Evolutionary conservation across 2,113 vertebrate species (phyloP).

Genomic region (Circaetus cinerascens): DNA sequence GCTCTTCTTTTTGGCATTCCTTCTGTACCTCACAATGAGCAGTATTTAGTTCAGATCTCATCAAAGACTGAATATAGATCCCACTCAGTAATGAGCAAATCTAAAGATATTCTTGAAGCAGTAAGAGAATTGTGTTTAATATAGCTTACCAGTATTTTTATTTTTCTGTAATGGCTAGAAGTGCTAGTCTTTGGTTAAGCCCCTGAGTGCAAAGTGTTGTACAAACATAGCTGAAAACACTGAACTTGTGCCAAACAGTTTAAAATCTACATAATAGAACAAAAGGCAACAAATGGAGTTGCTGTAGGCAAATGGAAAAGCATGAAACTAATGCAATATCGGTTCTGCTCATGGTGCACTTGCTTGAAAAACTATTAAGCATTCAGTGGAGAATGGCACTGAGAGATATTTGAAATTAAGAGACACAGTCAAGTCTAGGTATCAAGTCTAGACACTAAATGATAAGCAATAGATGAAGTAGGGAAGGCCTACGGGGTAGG

Average conservation of each 20-base stretch:
- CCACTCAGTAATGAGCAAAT: neutral
- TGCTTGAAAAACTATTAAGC: neutral
- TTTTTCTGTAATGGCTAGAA: neutral
- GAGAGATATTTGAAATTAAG: neutral
- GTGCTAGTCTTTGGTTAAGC: neutral
- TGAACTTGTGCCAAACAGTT: neutral
- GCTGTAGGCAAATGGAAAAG: neutral
- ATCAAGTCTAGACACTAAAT: neutral
- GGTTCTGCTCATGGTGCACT: neutral
- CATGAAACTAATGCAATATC: neutral
- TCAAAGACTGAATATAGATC: neutral
- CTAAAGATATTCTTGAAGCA: neutral
- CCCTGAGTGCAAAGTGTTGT: neutral
- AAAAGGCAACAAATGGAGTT: neutral
- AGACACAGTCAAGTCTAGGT: neutral
- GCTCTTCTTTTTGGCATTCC: neutral
- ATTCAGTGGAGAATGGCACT: neutral
- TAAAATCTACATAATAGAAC: neutral
- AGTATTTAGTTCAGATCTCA: neutral
- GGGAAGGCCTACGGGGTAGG: neutral
- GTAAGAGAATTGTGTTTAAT: neutral
- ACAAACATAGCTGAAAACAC: neutral
- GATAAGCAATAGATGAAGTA: neutral
- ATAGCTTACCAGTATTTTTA: neutral
- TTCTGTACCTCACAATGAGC: neutral